Evolutionary conservation across 2,113 vertebrate species (phyloP), one percentile per base, ranked within the genome.

Genomic region (Channa maculata): DNA sequence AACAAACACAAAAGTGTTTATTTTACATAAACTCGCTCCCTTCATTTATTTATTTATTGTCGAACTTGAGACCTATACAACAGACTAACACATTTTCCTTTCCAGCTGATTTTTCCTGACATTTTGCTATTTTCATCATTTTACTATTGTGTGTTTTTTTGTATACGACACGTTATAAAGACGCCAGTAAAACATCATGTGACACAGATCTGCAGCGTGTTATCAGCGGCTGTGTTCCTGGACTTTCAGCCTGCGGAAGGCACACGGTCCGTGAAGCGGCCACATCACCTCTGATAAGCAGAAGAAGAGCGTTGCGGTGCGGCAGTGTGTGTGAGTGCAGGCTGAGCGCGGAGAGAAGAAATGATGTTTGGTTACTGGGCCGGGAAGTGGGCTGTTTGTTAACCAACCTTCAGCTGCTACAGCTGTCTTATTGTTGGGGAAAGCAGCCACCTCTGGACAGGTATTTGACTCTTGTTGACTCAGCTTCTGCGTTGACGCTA

Each of bases 281-380:
- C 72, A 6, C 72, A 5, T 43, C 33, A 38, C 14, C 41, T 5
- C 1, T 41, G 52, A 52, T 3, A 36, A 52, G 71, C 70, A 46
- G 85, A 86, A 75, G 85, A 79, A 73, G 83, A 83, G 57, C 8
- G 73, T 84, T 65, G 50, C 83, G 43, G 71, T 75, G 83, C 83
- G 71, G 79, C 81, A 77, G 57, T 74, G 69, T 66, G 46, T 4
- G 72, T 49, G 4, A 62, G 54, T 49, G 50, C 50, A 59, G 61
- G 33, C 33, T 41, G 49, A 39, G 10, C 1, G 39, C 5, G 52
- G 9, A 36, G 45, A 8, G 37, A 54, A 43, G 24, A 65, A 77
- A 86, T 45, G 65, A 86, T 60, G 79, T n/a, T 52, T n/a, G 39
- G 43, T 72, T 36, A 0, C 64, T 5, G 43, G 46, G 34, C 57